phyloP scores from a whole-genome alignment of 2,888 invertebrate species.

The Heteromyza rotundicornis region DNA sequence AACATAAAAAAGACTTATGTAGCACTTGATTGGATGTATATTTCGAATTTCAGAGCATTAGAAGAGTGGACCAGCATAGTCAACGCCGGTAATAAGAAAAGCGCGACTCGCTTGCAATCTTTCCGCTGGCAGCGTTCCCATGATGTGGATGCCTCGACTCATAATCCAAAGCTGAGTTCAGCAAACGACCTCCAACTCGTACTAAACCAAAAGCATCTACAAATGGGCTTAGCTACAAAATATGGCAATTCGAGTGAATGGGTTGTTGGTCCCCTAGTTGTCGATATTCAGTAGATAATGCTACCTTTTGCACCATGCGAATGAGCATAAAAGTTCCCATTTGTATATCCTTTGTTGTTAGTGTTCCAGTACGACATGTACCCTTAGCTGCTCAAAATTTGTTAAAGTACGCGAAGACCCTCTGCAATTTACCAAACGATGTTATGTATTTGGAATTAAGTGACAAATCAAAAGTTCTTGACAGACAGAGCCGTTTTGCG shows the following conservation, averaged over 20 bases:
- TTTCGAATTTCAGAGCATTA: conserved; percentile 12
- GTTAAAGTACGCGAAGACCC: too few species aligned
- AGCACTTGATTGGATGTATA: too few species aligned
- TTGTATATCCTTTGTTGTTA: neutral
- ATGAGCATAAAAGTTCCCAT: conserved; percentile 1
- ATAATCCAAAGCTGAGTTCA: conserved; percentile 18
- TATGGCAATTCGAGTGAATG: conserved; percentile 7
- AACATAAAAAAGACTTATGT: conserved; percentile 19
- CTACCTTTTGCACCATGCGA: neutral
- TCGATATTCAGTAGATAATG: conserved; percentile 9
- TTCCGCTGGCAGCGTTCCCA: neutral
- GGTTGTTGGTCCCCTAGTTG: conserved; percentile 1
- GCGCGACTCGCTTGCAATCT: neutral
- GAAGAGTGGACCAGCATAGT: conserved; percentile 18
- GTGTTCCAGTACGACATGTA: too few species aligned
- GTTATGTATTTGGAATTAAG: conserved; percentile 16
- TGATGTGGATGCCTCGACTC: conserved; percentile 20
- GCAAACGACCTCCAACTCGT: conserved; percentile 21
- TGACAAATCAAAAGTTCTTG: neutral
- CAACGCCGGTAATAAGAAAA: conserved; percentile 1
- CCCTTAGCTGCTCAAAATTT: too few species aligned
- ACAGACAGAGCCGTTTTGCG: conserved; percentile 1
- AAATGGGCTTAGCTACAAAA: conserved; percentile 21
- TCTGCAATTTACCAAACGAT: conserved; percentile 8
- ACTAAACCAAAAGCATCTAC: conserved; percentile 21